Evolutionary conservation across 2,113 vertebrate genomes (phyloP), one percentile per base, ranked within the genome.

Genomic region (Prietella phreatophila): DNA sequence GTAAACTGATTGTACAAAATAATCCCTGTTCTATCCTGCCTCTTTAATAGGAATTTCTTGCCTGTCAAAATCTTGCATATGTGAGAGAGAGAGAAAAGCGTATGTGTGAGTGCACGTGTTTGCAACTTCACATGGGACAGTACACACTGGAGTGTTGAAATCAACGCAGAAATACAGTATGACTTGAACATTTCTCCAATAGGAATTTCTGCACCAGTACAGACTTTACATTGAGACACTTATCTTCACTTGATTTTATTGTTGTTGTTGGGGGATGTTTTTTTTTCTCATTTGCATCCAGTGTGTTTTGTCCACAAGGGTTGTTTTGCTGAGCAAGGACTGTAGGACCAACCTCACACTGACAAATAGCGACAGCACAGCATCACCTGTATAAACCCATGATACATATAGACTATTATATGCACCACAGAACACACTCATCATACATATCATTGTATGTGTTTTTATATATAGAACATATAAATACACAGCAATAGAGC

Each of bases 391-490:
- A 93, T 67, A 85, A 83, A 91, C 86, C 93, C 91, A 91, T 92
- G 89, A 93, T 92, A 92, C 91, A 93, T 36, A 90, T 92, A 92
- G 58, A 83, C 60, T n/a, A 22, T 83, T 78, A 82, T 86, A 88
- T 90, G 87, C 85, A 82, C 69, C 87, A 71, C 85, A 90, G 65
- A 90, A 85, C 78, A 89, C 67, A 90, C 63, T 89, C 86, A 89
- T 91, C 80, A 81, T 92, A 94, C 92, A 94, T 92, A 90, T 87
- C 92, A 93, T 92, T 89, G 86, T 91, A 94, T 92, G 92, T 93
- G 90, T 93, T 86, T 92, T 94, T 93, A 93, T 93, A 93, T 94
- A 93, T 91, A 94, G 94, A 94, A 95, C 94, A 94, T 91, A 89
- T 94, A 93, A 94, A 95, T 94, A 95, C 92, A 94, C 91, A 93